phyloP scores from a whole-genome alignment of 1,140 invertebrate species.

The Sminthurides bifidus region DNA sequence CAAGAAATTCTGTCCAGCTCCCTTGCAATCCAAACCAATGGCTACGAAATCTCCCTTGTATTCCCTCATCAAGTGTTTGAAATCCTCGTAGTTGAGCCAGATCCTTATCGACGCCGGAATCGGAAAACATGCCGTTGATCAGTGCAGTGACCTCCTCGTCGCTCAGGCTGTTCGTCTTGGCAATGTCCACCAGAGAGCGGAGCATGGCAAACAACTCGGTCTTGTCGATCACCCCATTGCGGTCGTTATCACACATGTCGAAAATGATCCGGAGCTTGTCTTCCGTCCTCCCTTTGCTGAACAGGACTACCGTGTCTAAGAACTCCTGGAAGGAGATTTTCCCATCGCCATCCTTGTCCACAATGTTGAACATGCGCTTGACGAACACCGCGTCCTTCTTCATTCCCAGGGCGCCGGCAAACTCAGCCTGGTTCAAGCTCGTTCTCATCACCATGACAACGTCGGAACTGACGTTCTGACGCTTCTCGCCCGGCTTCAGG shows the following conservation, averaged over 20 bases:
- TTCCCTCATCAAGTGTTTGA: constrained; percentile 91
- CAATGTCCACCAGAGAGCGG: constrained; percentile 86
- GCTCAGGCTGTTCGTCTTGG: constrained; percentile 74
- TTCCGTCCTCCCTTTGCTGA: constrained; percentile 81
- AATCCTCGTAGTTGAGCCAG: constrained; percentile 86
- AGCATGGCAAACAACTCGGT: constrained; percentile 87
- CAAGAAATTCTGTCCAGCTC: constrained; percentile 87
- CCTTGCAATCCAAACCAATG: constrained; percentile 92
- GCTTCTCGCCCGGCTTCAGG: constrained; percentile 49
- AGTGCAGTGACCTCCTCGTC: constrained; percentile 77
- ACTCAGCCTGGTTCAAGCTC: constrained; percentile 85
- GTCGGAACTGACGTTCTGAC: constrained; percentile 62
- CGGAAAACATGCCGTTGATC: constrained; percentile 88
- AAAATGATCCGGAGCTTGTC: constrained; percentile 95
- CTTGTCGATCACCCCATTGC: constrained; percentile 90
- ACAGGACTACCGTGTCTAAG: constrained; percentile 85
- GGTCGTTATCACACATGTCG: constrained; percentile 96
- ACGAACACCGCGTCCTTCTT: constrained; percentile 92
- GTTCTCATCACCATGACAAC: constrained; percentile 85
- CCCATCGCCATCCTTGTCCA: constrained; percentile 90
- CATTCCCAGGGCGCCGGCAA: constrained; percentile 94
- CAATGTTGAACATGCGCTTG: constrained; percentile 97
- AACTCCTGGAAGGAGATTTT: constrained; percentile 97
- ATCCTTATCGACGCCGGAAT: constrained; percentile 85
- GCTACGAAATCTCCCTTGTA: constrained; percentile 94